phyloP scores from a whole-genome alignment of 2,113 vertebrate species.

The Cisticola juncidis region DNA sequence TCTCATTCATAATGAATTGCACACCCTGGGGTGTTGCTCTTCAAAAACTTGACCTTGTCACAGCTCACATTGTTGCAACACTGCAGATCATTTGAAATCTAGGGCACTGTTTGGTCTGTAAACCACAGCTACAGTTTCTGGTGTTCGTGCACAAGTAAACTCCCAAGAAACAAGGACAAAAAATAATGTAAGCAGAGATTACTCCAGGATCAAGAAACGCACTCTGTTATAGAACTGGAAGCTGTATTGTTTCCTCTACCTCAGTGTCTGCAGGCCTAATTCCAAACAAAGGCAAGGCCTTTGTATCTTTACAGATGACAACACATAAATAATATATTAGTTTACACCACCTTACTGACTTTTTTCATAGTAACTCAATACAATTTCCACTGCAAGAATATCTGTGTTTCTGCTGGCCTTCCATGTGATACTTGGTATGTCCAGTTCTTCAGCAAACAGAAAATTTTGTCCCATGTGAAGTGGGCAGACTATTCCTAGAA shows the following conservation, averaged over 20 bases:
- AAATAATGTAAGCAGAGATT: not conserved
- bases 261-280: not conserved
- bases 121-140: not conserved
- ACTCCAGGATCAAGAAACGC: not conserved
- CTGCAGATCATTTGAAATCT: not conserved
- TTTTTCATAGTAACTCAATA: not conserved
- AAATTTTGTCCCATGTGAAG: not conserved
- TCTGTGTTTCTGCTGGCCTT: not conserved
- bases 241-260: not conserved
- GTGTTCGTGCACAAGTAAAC: not conserved
- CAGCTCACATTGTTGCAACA: not conserved
- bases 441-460: not conserved
- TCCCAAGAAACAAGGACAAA: not conserved
- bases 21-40: not conserved
- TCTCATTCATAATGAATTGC: not conserved
- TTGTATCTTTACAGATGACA: not conserved
- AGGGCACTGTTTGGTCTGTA: not conserved
- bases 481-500: not conserved
- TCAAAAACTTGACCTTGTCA: not conserved
- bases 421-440: not conserved
- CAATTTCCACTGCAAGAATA: not conserved
- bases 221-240: not conserved
- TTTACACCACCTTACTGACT: not conserved
- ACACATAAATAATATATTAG: not conserved
- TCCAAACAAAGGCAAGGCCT: not conserved